phyloP scores from a whole-genome alignment of 2,888 invertebrate species.

The Cheilosia grossa region DNA sequence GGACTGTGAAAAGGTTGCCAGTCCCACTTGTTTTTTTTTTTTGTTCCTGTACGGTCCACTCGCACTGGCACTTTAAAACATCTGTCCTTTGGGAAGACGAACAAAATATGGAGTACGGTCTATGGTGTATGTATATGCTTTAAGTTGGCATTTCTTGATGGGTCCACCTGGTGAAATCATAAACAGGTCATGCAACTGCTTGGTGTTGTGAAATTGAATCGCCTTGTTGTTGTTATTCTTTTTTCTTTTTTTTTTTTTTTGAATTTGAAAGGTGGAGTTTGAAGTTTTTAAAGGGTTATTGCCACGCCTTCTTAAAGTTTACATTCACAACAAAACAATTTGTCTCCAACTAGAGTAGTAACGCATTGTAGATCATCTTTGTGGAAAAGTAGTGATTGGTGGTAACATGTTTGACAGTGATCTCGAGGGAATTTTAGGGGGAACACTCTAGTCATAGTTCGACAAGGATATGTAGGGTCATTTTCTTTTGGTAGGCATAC shows the following conservation, averaged over 20 bases:
- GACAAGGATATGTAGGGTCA: too few relatives aligned
- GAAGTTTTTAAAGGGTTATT: slow-evolving; percentile 1
- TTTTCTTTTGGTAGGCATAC: too few relatives aligned
- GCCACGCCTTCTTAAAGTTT: slow-evolving; percentile 25
- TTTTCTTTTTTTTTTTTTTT: too few relatives aligned
- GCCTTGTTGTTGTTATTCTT: too few relatives aligned
- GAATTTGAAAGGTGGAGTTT: slow-evolving; percentile 24
- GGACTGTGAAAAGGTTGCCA: slow-evolving; percentile 55
- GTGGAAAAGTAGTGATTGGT: too few relatives aligned
- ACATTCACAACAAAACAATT: neutral
- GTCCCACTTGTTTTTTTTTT: slow-evolving; percentile 29
- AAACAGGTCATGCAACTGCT: neutral
- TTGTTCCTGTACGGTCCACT: slow-evolving; percentile 8
- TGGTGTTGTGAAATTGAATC: neutral
- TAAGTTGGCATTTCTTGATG: slow-evolving; percentile 14
- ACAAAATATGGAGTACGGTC: slow-evolving; percentile 16
- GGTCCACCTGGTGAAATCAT: slow-evolving; percentile 36
- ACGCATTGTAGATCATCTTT: too few relatives aligned
- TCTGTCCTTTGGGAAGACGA: slow-evolving; percentile 49
- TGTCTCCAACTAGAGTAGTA: neutral
- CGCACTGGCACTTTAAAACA: slow-evolving; percentile 53
- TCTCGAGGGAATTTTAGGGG: too few relatives aligned
- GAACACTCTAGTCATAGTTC: too few relatives aligned
- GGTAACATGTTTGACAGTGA: too few relatives aligned
- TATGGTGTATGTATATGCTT: neutral